These are phyloP conservation scores for Spilarctia lutea DNA, from an alignment of 2,888 invertebrate species.

Conservation along the genomic window DNA sequence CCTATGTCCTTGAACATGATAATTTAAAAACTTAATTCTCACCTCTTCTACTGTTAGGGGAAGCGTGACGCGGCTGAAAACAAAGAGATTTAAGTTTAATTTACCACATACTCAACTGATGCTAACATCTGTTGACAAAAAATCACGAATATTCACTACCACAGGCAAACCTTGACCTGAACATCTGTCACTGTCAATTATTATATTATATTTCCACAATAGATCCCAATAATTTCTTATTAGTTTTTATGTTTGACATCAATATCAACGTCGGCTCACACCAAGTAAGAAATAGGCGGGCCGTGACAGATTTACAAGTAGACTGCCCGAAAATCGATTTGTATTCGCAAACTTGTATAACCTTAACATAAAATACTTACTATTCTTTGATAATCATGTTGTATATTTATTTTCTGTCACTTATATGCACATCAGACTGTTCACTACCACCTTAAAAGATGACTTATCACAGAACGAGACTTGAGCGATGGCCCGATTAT, in stretches of 20 bases:
- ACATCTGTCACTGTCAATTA: slow-evolving; percentile 74
- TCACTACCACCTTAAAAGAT: slow-evolving; percentile 80
- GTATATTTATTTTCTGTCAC: slow-evolving; percentile 77
- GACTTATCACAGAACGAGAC: slow-evolving; percentile 84
- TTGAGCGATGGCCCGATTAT: slow-evolving; percentile 82
- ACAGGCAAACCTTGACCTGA: slow-evolving; percentile 69
- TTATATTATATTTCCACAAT: slow-evolving; percentile 40
- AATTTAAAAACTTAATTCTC: slow-evolving; percentile 68
- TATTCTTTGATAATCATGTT: slow-evolving; percentile 91
- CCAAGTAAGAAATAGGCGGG: slow-evolving; percentile 53
- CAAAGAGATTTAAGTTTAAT: slow-evolving; percentile 58
- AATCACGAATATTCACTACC: slow-evolving; percentile 47
- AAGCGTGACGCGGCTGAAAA: slow-evolving; percentile 97
- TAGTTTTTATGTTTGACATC: slow-evolving; percentile 33
- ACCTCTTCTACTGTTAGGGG: slow-evolving; percentile 99
- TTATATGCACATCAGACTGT: slow-evolving; percentile 85
- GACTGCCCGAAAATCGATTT: slow-evolving; percentile 79
- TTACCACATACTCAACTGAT: slow-evolving; percentile 29
- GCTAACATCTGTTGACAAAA: slow-evolving; percentile 63
- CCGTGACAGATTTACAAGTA: slow-evolving; percentile 60
- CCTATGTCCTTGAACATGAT: slow-evolving; percentile 42
- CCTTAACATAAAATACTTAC: slow-evolving; percentile 85
- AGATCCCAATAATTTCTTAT: slow-evolving; percentile 33
- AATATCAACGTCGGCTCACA: slow-evolving; percentile 58
- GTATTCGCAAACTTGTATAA: slow-evolving; percentile 75